phyloP scores from a whole-genome alignment of 2,888 invertebrate species.

The Drosophila prostipennis region DNA sequence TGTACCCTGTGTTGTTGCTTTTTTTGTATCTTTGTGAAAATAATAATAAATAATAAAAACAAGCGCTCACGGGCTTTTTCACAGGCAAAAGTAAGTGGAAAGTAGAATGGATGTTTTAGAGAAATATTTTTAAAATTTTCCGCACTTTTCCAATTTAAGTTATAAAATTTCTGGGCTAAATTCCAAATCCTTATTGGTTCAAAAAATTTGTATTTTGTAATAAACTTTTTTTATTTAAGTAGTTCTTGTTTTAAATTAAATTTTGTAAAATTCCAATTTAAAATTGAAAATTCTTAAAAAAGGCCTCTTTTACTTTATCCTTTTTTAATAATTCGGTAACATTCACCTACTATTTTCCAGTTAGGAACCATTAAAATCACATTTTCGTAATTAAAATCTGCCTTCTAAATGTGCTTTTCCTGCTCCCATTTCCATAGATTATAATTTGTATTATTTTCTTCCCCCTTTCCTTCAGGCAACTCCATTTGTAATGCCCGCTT shows the following conservation, averaged over 20 bases:
- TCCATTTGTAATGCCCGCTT: constrained; percentile 73
- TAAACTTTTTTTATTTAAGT: no score
- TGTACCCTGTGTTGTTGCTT: constrained; percentile 40
- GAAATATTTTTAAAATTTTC: not conserved
- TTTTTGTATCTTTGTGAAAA: constrained; percentile 57
- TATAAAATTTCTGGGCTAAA: not conserved
- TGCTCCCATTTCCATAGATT: not conserved
- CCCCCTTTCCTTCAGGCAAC: constrained; percentile 16
- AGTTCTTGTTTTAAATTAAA: no score
- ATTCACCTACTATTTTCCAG: not conserved
- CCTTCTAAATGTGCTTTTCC: constrained; percentile 7
- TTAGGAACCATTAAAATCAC: not conserved
- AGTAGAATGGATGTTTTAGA: constrained; percentile 1
- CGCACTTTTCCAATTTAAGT: not conserved
- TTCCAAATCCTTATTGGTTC: not conserved
- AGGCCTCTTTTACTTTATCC: not conserved
- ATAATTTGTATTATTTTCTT: constrained; percentile 2
- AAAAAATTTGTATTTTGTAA: no score
- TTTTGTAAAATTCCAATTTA: not conserved
- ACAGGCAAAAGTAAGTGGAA: constrained; percentile 75
- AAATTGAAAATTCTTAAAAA: not conserved
- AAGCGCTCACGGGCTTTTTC: constrained; percentile 81
- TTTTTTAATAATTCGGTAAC: not conserved
- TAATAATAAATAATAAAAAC: constrained; percentile 54
- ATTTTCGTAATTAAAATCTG: not conserved